Percentiles rank a stretch among this genome's conserved stretches.
phyloP scores from a whole-genome alignment of 1,140 invertebrate genomes.

The Pollicipes pollicipes region DNA sequence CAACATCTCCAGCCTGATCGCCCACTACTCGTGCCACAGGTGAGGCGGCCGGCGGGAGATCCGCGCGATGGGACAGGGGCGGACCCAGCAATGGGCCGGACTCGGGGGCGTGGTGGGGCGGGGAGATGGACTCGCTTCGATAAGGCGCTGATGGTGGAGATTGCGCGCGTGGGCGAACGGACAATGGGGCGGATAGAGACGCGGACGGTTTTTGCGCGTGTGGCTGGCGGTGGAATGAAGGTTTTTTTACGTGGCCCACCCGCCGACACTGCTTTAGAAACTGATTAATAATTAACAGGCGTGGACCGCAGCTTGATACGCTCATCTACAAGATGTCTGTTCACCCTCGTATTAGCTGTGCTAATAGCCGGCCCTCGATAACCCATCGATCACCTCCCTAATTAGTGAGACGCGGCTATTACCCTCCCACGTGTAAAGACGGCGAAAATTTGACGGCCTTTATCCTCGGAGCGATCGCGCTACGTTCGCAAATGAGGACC shows the following conservation, averaged over 20 bases:
- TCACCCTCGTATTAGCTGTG: not conserved
- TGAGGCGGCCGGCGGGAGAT: constrained; percentile 29
- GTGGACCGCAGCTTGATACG: not conserved
- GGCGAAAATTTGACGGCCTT: too few species aligned
- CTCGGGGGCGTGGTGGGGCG: not conserved
- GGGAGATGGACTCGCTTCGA: not conserved
- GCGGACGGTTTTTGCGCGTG: too few species aligned
- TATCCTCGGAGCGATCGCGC: too few species aligned
- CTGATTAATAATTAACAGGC: not conserved
- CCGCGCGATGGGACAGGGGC: constrained; percentile 15
- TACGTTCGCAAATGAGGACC: too few species aligned
- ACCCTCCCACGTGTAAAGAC: too few species aligned
- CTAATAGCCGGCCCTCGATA: not conserved
- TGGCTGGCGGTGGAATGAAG: too few species aligned
- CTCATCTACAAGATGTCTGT: not conserved
- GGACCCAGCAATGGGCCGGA: too few species aligned
- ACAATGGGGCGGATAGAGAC: too few species aligned
- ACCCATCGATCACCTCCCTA: not conserved
- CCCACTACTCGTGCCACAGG: constrained; percentile 83
- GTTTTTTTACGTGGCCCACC: too few species aligned
- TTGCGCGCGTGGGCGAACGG: too few species aligned
- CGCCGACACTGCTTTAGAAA: too few species aligned
- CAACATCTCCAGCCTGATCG: constrained; percentile 73
- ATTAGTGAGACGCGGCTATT: not conserved
- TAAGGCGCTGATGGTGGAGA: too few species aligned